phyloP scores from a whole-genome alignment of 2,888 invertebrate genomes.

The Drosophila colorata region DNA sequence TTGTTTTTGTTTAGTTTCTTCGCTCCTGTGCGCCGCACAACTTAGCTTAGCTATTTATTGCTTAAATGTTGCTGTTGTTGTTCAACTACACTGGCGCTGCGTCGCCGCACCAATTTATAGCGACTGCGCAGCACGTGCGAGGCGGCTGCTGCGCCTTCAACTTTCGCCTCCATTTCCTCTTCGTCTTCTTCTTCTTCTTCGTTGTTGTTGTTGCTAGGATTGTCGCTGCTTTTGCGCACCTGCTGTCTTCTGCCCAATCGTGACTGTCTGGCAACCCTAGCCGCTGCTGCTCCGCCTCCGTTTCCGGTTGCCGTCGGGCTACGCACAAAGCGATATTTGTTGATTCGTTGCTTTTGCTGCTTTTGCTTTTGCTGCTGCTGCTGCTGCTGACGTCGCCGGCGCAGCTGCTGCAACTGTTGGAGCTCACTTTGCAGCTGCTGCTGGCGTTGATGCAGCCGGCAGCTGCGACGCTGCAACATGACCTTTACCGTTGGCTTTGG shows the following conservation, averaged over 20 bases:
- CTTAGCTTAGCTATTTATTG: background rate
- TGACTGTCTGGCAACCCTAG: constrained; percentile 29
- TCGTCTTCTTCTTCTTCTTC: constrained; percentile 2
- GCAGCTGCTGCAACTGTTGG: constrained; percentile 23
- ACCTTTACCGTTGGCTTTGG: constrained; percentile 1
- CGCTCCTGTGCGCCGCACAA: background rate
- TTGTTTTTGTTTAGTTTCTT: background rate
- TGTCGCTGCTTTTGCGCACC: constrained; percentile 1
- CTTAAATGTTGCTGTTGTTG: constrained; percentile 4
- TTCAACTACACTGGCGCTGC: constrained; percentile 45
- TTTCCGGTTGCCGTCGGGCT: background rate
- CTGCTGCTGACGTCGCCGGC: constrained; percentile 1
- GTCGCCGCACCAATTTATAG: constrained; percentile 55
- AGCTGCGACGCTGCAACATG: constrained; percentile 17
- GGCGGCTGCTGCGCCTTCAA: background rate
- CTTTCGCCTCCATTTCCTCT: constrained; percentile 1
- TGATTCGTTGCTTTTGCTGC: constrained; percentile 21
- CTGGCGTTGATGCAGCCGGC: constrained; percentile 20
- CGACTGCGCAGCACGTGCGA: constrained; percentile 43
- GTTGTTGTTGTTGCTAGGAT: constrained; percentile 5
- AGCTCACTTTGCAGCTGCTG: constrained; percentile 33
- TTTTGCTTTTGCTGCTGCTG: constrained; percentile 17
- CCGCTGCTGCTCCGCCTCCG: background rate
- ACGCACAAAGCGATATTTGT: constrained; percentile 61
- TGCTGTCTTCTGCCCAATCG: constrained; percentile 10